A percentile compares a stretch with the other conserved stretches of the same genome.
phyloP scores from a whole-genome alignment of 2,797 vertebrate species.

The Sarcoramphus papa region DNA sequence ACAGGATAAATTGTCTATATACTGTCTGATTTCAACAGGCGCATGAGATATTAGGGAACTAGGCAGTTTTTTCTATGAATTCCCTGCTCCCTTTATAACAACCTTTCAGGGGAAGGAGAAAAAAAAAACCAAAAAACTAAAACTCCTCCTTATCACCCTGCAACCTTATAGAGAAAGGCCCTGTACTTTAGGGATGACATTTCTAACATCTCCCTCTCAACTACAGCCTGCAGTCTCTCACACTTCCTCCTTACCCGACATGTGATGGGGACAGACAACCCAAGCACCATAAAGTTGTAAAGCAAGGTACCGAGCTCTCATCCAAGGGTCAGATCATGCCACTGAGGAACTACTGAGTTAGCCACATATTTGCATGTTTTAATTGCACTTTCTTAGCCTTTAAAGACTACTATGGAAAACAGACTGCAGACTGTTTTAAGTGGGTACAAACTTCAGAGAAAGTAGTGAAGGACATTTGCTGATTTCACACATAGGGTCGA shows the following conservation, averaged over 20 bases:
- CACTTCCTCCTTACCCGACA: neutral
- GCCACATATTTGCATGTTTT: neutral
- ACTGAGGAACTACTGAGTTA: neutral
- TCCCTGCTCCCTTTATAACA: neutral
- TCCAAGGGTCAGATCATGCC: neutral
- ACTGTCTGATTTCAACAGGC: neutral
- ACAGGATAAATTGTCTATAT: slow-evolving; percentile 3
- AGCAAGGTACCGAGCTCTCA: neutral
- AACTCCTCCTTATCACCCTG: neutral
- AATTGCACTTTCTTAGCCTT: neutral
- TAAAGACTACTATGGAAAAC: neutral
- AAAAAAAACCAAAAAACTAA: neutral
- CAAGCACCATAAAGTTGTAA: neutral
- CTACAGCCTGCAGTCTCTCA: neutral
- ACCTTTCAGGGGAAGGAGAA: rapidly evolving
- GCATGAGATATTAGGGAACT: neutral
- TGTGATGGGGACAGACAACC: neutral
- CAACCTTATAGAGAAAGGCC: neutral
- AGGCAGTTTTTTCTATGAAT: neutral
- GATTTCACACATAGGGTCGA: neutral
- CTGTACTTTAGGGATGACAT: neutral
- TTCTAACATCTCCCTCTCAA: neutral
- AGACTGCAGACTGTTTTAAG: neutral
- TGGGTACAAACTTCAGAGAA: neutral
- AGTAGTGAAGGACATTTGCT: neutral